phyloP scores from a whole-genome alignment of 2,888 invertebrate species.

The Eupithecia tripunctaria region DNA sequence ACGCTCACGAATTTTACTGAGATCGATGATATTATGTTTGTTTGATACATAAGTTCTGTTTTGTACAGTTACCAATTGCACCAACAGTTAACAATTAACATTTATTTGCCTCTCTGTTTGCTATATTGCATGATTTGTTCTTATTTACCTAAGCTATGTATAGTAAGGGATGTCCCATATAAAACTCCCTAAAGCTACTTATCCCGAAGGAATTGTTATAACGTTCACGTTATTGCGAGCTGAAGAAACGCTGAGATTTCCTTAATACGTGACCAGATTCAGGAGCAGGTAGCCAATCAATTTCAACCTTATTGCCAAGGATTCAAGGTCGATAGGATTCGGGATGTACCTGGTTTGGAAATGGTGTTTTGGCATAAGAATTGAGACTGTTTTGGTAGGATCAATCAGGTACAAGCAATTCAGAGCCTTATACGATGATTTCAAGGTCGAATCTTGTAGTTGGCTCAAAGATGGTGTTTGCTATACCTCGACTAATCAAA shows the following conservation, averaged over 20 bases:
- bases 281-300: background rate
- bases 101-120: too few relatives aligned
- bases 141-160: background rate
- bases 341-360: background rate
- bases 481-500: background rate
- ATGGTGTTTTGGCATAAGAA: too few relatives aligned
- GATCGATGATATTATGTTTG: too few relatives aligned
- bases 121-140: too few relatives aligned
- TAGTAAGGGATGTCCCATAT: conserved; percentile 2
- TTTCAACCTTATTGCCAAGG: background rate
- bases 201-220: conserved; percentile 9
- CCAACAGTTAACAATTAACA: too few relatives aligned
- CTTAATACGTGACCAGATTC: conserved; percentile 4
- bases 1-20: too few relatives aligned
- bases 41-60: too few relatives aligned
- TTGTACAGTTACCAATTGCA: too few relatives aligned
- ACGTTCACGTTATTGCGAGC: conserved; percentile 10
- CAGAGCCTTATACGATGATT: background rate
- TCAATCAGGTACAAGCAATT: background rate
- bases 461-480: background rate
- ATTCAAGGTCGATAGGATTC: background rate
- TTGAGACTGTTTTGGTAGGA: too few relatives aligned
- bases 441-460: background rate
- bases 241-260: conserved; percentile 12
- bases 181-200: background rate